Evolutionary conservation across 2,113 vertebrate species (phyloP).

Genomic region (Rhombomys opimus): DNA sequence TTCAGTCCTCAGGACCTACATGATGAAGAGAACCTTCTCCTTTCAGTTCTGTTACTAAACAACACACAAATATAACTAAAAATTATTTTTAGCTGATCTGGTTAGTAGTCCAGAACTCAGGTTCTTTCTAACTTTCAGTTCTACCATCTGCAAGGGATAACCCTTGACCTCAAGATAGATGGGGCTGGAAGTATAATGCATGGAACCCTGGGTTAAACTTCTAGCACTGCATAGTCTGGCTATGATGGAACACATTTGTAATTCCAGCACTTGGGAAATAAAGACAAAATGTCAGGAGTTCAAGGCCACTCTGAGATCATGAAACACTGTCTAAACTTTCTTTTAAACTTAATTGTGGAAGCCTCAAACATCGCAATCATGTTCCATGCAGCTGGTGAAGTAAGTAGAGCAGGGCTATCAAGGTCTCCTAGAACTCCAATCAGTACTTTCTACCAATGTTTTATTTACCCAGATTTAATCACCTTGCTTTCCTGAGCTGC

Average conservation of each 20-base stretch:
- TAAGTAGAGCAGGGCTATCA: background rate
- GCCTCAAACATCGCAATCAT: background rate
- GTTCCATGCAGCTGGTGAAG: background rate
- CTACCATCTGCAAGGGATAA: background rate
- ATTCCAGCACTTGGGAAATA: background rate
- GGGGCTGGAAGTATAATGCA: background rate
- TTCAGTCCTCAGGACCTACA: background rate
- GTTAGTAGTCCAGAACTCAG: background rate
- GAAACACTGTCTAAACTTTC: background rate
- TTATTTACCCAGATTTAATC: background rate
- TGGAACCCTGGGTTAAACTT: background rate
- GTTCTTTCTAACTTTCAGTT: background rate
- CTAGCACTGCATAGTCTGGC: background rate
- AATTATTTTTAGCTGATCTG: background rate
- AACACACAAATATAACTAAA: background rate
- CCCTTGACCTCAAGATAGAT: background rate
- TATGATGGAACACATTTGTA: background rate
- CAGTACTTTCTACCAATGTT: background rate
- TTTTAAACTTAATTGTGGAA: background rate
- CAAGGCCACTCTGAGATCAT: background rate
- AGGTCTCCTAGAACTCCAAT: background rate
- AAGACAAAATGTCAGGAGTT: background rate
- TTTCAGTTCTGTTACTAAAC: background rate
- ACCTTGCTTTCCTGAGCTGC: background rate
- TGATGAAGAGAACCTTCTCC: background rate